These are phyloP conservation scores for Conus ventricosus DNA, from an alignment of 1,140 invertebrate genomes.

Conservation along the genomic window DNA sequence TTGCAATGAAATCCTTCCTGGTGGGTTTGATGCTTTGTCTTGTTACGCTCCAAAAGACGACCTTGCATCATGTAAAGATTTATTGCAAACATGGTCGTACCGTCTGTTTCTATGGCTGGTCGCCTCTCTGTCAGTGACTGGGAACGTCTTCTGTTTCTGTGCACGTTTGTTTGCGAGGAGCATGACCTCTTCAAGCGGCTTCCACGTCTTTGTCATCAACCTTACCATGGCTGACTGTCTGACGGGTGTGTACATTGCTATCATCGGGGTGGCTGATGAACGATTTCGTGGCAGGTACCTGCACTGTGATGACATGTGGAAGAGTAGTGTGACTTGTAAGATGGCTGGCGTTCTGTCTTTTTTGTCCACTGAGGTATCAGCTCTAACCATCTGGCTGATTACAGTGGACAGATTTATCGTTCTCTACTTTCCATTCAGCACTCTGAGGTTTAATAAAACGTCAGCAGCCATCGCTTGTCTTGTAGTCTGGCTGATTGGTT, in stretches of 20 bases:
- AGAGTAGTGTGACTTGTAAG: slow-evolving; percentile 45
- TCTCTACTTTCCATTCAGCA: slow-evolving; percentile 50
- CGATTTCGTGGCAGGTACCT: slow-evolving; percentile 54
- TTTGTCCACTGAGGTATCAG: not conserved
- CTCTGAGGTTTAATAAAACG: not conserved
- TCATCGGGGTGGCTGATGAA: slow-evolving; percentile 56
- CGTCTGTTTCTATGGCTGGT: slow-evolving; percentile 48
- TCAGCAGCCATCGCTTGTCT: not conserved
- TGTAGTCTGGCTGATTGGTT: slow-evolving; percentile 40
- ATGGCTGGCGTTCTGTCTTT: slow-evolving; percentile 55
- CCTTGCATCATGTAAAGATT: slow-evolving; percentile 12
- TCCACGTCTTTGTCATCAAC: slow-evolving; percentile 51
- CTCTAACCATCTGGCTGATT: slow-evolving; percentile 22
- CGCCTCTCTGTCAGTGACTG: slow-evolving; percentile 43
- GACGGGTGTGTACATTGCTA: slow-evolving; percentile 62
- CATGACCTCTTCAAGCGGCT: slow-evolving; percentile 20
- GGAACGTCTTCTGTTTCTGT: slow-evolving; percentile 48
- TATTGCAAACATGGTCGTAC: not conserved
- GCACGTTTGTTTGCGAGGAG: slow-evolving; percentile 22
- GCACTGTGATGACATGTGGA: slow-evolving; percentile 50
- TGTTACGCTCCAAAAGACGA: not conserved
- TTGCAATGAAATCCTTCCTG: slow-evolving; percentile 25
- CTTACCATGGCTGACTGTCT: slow-evolving; percentile 56
- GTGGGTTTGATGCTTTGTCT: not conserved
- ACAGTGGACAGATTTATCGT: not conserved